These are phyloP conservation scores for Rosalia funebris DNA, from an alignment of 2,888 invertebrate genomes.

Conservation along the genomic window DNA sequence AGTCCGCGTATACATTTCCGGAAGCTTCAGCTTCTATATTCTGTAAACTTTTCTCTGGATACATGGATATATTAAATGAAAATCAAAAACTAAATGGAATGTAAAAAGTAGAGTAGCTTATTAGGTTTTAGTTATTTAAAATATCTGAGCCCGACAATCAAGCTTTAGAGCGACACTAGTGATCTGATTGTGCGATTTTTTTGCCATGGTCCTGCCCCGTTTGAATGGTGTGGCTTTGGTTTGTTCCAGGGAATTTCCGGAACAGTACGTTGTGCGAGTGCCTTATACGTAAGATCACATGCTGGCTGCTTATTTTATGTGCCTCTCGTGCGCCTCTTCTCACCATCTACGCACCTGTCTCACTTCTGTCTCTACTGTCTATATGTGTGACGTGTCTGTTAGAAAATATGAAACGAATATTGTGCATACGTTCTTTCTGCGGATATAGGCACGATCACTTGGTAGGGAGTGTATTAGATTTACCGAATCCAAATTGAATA, in stretches of 20 bases:
- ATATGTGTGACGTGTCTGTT: not conserved
- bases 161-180: too few relatives aligned
- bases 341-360: conserved; percentile 21
- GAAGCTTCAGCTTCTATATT: not conserved
- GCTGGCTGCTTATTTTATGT: conserved; percentile 43
- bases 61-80: not conserved
- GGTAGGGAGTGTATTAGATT: too few relatives aligned
- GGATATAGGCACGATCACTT: too few relatives aligned
- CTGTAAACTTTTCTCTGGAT: not conserved
- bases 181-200: conserved; percentile 21
- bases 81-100: too few relatives aligned
- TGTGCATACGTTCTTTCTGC: too few relatives aligned
- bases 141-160: too few relatives aligned
- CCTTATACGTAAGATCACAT: conserved; percentile 81
- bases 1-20: not conserved
- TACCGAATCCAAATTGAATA: too few relatives aligned
- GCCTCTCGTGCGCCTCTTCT: conserved; percentile 28
- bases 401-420: too few relatives aligned
- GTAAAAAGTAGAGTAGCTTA: too few relatives aligned
- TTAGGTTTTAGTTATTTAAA: too few relatives aligned
- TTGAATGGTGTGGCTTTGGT: conserved; percentile 60
- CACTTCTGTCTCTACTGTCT: conserved; percentile 11
- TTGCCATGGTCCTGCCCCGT: conserved; percentile 40
- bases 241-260: conserved; percentile 73
- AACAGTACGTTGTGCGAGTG: conserved; percentile 87